A percentile compares a stretch with the other conserved stretches of the same genome.
Evolutionary conservation across 2,888 invertebrate species (phyloP).

Genomic region (Drosophila niveifrons): DNA sequence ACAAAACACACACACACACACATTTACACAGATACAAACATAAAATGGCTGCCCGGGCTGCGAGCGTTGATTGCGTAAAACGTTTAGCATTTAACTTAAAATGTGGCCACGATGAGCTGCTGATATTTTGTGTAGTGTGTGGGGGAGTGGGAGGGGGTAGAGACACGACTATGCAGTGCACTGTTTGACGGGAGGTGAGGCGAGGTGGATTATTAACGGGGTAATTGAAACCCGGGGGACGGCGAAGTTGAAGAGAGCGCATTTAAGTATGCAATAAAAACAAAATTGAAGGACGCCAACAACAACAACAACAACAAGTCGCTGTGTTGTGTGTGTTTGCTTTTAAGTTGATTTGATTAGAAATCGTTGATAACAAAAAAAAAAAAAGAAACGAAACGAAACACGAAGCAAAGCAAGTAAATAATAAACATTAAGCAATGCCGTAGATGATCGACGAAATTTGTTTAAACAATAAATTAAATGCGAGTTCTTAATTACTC

Average conservation of each 20-base stretch:
- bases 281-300: constrained; percentile 50
- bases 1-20: constrained; percentile 16
- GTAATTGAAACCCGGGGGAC: constrained; percentile 23
- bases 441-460: neutral
- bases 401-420: neutral
- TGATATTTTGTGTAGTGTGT: neutral
- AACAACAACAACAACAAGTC: constrained; percentile 9
- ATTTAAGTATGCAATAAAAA: constrained; percentile 64
- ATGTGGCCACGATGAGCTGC: constrained; percentile 21
- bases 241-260: constrained; percentile 31
- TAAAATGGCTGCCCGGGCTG: constrained; percentile 43
- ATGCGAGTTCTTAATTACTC: neutral
- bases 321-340: constrained; percentile 23
- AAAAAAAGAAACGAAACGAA: neutral
- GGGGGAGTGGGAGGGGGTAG: neutral
- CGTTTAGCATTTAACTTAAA: constrained; percentile 53
- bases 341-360: constrained; percentile 37
- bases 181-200: neutral
- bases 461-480: neutral
- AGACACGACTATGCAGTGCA: no score
- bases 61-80: constrained; percentile 57
- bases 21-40: constrained; percentile 3
- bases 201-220: constrained; percentile 20
- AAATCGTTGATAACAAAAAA: constrained; percentile 28
- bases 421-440: neutral